A percentile compares a stretch with the other conserved stretches of the same genome.
These are phyloP conservation scores for Drosophila vallismaia DNA, from an alignment of 2,888 invertebrate species.

Conservation along the genomic window DNA sequence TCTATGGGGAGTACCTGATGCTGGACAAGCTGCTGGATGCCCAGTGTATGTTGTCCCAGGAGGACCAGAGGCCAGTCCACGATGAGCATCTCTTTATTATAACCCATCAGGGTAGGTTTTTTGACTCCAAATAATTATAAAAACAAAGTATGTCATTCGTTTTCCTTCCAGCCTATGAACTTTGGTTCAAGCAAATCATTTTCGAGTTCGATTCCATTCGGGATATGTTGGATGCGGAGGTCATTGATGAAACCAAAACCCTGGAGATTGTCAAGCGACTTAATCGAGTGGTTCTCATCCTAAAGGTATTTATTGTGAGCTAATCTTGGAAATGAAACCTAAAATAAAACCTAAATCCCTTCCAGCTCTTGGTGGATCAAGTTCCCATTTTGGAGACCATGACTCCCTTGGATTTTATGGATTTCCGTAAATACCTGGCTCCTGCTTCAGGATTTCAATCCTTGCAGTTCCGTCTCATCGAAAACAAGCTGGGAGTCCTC, in stretches of 20 bases:
- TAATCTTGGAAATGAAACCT: neutral
- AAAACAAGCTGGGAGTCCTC: slow-evolving; percentile 94
- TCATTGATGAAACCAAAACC: slow-evolving; percentile 95
- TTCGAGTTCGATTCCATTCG: slow-evolving; percentile 98
- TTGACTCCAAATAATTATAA: too few species aligned
- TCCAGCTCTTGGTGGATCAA: slow-evolving; percentile 96
- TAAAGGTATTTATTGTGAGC: slow-evolving; percentile 88
- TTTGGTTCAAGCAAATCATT: slow-evolving; percentile 99
- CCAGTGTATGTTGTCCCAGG: slow-evolving; percentile 91
- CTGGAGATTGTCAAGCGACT: slow-evolving; percentile 96
- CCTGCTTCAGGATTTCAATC: slow-evolving; percentile 99
- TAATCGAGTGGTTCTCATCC: slow-evolving; percentile 95
- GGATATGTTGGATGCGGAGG: slow-evolving; percentile 89
- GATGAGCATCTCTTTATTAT: slow-evolving; percentile 99
- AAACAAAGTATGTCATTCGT: neutral
- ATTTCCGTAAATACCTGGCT: slow-evolving; percentile 95
- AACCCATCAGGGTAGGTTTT: slow-evolving; percentile 94
- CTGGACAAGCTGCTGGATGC: slow-evolving; percentile 93
- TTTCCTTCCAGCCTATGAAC: slow-evolving; percentile 91
- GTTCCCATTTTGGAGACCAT: slow-evolving; percentile 99
- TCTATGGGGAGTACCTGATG: slow-evolving; percentile 96
- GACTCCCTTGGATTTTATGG: slow-evolving; percentile 99
- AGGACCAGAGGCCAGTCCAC: slow-evolving; percentile 91
- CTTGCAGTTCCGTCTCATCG: slow-evolving; percentile 96
- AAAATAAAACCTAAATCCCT: neutral